A percentile compares a stretch with the other conserved stretches of the same genome.
Conservation (phyloP, 2,888 invertebrate genomes). For the Geophilus truncorum region DNA sequence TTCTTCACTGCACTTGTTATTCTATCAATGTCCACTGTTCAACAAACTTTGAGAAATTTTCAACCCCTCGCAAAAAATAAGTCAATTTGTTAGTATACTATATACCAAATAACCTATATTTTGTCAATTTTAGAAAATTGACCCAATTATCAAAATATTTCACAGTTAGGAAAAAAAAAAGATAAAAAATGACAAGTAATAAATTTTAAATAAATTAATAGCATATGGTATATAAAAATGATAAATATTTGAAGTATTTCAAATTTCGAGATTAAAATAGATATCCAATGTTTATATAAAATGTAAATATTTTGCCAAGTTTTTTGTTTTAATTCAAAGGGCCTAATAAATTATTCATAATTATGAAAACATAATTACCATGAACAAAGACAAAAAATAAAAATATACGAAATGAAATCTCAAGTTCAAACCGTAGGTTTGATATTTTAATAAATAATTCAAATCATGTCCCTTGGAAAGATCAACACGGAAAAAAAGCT, state of each 20-base stretch:
- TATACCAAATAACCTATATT: background rate
- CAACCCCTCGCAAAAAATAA: background rate
- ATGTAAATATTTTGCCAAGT: too few species aligned
- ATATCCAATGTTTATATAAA: too few species aligned
- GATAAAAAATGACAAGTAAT: background rate
- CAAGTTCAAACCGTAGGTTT: background rate
- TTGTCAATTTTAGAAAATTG: background rate
- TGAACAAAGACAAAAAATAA: background rate
- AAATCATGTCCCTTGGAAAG: background rate
- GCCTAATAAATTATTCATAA: background rate
- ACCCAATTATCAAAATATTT: background rate
- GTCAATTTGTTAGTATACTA: background rate
- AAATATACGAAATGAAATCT: background rate
- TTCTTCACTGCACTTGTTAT: background rate
- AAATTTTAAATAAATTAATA: background rate
- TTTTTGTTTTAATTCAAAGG: background rate
- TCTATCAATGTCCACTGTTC: constrained; percentile 12
- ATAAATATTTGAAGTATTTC: background rate
- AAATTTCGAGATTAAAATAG: background rate
- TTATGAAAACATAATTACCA: background rate
- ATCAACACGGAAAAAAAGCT: background rate
- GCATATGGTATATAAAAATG: background rate
- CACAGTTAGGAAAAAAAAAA: background rate
- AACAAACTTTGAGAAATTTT: background rate
- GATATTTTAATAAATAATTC: constrained; percentile 2